Conservation (phyloP, 2,113 vertebrate species). For the Felis chaus region DNA sequence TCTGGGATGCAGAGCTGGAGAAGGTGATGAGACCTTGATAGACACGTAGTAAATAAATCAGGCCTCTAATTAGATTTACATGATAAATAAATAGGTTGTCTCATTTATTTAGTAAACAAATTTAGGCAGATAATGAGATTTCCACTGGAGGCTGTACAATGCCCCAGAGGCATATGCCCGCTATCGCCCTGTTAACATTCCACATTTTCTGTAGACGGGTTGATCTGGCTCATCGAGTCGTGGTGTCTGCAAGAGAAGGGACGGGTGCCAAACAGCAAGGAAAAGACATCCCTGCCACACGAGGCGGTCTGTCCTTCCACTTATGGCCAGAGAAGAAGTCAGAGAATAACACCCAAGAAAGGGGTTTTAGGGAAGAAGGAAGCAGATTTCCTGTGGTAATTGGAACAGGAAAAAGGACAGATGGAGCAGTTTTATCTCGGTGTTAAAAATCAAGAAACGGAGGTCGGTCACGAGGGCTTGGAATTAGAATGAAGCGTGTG, state of each 20-base stretch:
- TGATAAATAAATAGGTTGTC: conserved; percentile 83
- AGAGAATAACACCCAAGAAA: neutral
- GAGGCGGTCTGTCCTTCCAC: neutral
- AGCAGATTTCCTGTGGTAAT: neutral
- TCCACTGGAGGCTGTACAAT: conserved; percentile 67
- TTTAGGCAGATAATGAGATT: conserved; percentile 83
- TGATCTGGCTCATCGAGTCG: conserved; percentile 45
- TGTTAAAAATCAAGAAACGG: conserved; percentile 3
- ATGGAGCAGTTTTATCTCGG: neutral
- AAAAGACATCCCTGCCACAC: neutral
- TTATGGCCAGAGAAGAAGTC: neutral
- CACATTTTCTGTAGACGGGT: conserved; percentile 33
- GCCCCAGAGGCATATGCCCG: conserved; percentile 69
- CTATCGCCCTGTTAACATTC: conserved; percentile 67
- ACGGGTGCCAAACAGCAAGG: neutral
- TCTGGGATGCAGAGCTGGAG: neutral
- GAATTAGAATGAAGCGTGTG: neutral
- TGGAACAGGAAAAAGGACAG: neutral
- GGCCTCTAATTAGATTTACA: conserved; percentile 81
- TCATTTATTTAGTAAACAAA: conserved; percentile 83
- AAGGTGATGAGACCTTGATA: conserved; percentile 69
- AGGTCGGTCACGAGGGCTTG: neutral
- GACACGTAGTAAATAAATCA: conserved; percentile 78
- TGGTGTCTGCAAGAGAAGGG: conserved; percentile 47
- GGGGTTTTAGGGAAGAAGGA: neutral